Evolutionary conservation across 2,797 vertebrate genomes (phyloP).

Genomic region (Pelochelys cantorii): DNA sequence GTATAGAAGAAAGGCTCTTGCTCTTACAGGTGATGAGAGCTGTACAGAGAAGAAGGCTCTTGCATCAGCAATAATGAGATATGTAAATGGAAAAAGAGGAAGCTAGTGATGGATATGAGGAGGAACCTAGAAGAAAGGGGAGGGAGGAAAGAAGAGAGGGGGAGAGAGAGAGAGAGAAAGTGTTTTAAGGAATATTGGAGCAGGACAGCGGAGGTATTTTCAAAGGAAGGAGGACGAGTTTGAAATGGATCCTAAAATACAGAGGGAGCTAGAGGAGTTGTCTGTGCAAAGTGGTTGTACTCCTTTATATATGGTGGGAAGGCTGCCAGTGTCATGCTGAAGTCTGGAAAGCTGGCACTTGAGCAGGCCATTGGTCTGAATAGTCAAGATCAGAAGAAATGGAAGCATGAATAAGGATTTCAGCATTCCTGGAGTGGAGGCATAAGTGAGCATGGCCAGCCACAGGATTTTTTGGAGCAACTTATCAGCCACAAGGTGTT

Average conservation of each 20-base stretch:
- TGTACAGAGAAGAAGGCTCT: constrained; percentile 35
- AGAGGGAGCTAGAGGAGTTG: constrained; percentile 9
- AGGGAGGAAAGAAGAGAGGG: neutral
- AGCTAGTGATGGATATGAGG: constrained; percentile 7
- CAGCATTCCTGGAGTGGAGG: neutral
- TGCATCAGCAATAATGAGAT: neutral
- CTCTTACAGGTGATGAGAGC: constrained; percentile 14
- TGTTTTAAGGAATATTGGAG: neutral
- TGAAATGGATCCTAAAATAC: constrained; percentile 24
- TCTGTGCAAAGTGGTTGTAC: neutral
- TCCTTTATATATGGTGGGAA: constrained; percentile 5
- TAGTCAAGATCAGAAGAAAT: constrained; percentile 6
- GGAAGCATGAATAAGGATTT: constrained; percentile 51
- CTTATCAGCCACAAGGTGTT: constrained; percentile 38
- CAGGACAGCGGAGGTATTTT: neutral
- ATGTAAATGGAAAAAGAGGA: constrained; percentile 18
- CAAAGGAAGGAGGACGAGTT: neutral
- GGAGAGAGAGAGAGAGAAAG: neutral
- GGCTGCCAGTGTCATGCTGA: constrained; percentile 28
- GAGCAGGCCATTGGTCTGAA: constrained; percentile 29
- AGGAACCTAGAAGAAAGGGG: neutral
- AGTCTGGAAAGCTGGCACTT: constrained; percentile 19
- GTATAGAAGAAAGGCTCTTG: neutral
- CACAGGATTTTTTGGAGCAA: constrained; percentile 55
- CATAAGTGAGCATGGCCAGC: constrained; percentile 7